These are phyloP conservation scores for Listronotus oregonensis DNA, from an alignment of 1,140 invertebrate species.

Conservation along the genomic window DNA sequence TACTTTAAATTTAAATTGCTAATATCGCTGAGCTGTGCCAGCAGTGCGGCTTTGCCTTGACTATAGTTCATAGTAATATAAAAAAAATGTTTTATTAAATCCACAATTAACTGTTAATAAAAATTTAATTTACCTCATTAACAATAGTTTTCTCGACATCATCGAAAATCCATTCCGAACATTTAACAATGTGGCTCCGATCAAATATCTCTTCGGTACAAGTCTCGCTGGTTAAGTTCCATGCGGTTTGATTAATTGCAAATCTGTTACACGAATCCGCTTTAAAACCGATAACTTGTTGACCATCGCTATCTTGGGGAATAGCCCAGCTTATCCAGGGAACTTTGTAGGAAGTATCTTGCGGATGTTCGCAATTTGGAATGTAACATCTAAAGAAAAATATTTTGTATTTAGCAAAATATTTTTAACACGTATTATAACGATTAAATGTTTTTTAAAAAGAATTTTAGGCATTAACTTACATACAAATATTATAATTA, in stretches of 20 bases:
- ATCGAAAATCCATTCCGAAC: conserved; percentile 60
- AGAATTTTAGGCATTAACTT: too few species aligned
- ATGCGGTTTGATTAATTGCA: conserved; percentile 26
- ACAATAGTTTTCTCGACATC: conserved; percentile 61
- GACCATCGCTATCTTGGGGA: conserved; percentile 43
- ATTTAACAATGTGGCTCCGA: conserved; percentile 47
- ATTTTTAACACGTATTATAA: too few species aligned
- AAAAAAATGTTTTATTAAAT: too few species aligned
- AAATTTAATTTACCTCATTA: conserved; percentile 57
- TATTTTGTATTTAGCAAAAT: background rate
- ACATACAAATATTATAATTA: too few species aligned
- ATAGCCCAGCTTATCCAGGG: conserved; percentile 58
- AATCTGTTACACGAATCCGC: conserved; percentile 49
- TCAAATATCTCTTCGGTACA: conserved; percentile 53
- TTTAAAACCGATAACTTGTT: conserved; percentile 40
- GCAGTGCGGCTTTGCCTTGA: too few species aligned
- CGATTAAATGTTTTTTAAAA: too few species aligned
- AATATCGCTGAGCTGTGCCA: too few species aligned
- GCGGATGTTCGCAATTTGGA: conserved; percentile 58
- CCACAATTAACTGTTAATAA: too few species aligned
- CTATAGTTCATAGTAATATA: too few species aligned
- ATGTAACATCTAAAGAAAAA: conserved; percentile 55
- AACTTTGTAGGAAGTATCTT: conserved; percentile 50
- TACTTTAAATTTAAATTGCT: too few species aligned
- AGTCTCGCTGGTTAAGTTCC: conserved; percentile 30